Evolutionary conservation across 2,113 vertebrate genomes (phyloP), one percentile per base, ranked within the genome.

Genomic region (Chaetodon trifascialis): DNA sequence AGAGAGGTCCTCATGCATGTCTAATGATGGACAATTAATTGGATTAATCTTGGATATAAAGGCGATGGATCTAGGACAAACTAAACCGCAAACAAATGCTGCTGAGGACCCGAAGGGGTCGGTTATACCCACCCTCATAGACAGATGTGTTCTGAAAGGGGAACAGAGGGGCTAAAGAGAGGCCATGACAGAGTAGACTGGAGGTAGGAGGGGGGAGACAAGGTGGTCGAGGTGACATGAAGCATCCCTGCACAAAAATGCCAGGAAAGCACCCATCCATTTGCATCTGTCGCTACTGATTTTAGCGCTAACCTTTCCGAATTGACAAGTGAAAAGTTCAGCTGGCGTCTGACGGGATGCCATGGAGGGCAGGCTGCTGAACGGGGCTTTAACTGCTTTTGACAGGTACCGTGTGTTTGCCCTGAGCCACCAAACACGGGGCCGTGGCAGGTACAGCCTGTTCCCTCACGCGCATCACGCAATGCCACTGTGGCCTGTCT

Each of bases 311-410:
- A 97, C 95, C 96, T 97, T 98, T 97, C 91, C 94, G 95, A 95
- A 96, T 96, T 96, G 96, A 96, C 96, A 97, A 96, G 92, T 94
- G 94, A 95, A 95, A 96, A 95, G 95, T 96, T 96, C 95, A 96
- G 89, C 88, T 93, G 88, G 88, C 76, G 71, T 94, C 92, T 93
- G 96, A 96, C 92, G 94, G 93, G 95, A 91, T 95, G 89, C 91
- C 94, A 79, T 93, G 93, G 93, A 92, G 92, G 92, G 95, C 93
- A 96, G 94, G 95, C 94, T 90, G 84, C 83, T 94, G 93, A 87
- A 93, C 82, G 46, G 60, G 88, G 92, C 82, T 94, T 92, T 97
- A 97, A 97, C 96, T 89, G 92, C 93, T 96, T 96, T 85, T 97
- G 96, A 97, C 95, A 97, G 96, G 93, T 95, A 96, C 94, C 93